Evolutionary conservation across 2,797 vertebrate species (phyloP).

Genomic region (Onychomys torridus): DNA sequence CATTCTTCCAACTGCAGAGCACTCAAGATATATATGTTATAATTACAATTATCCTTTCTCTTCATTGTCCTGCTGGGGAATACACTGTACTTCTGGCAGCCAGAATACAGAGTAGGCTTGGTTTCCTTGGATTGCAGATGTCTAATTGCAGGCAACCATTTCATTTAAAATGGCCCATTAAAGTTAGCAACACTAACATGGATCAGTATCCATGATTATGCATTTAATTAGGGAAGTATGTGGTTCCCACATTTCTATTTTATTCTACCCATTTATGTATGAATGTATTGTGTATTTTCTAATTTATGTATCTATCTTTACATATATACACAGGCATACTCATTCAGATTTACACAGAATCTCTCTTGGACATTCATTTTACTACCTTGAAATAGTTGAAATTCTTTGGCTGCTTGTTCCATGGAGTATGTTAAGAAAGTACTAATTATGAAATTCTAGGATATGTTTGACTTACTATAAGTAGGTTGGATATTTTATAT

Average conservation of each 20-base stretch:
- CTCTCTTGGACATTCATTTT: conserved; percentile 33
- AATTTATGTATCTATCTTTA: not conserved
- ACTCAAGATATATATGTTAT: conserved; percentile 89
- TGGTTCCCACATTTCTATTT: conserved; percentile 65
- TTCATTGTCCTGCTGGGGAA: conserved; percentile 90
- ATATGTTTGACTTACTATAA: conserved; percentile 24
- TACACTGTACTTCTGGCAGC: conserved; percentile 89
- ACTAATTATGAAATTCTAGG: conserved; percentile 64
- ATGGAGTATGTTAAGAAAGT: not conserved
- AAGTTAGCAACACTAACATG: conserved; percentile 87
- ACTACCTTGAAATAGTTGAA: conserved; percentile 67
- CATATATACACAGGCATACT: not conserved
- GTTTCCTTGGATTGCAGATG: conserved; percentile 89
- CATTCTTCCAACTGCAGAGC: conserved; percentile 91
- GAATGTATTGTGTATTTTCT: not conserved
- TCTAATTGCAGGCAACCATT: conserved; percentile 91
- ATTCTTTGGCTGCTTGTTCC: conserved; percentile 39
- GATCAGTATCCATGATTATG: conserved; percentile 88
- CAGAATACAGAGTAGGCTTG: conserved; percentile 85
- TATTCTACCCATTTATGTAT: not conserved
- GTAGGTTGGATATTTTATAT: not conserved
- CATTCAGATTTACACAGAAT: not conserved
- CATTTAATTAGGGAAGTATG: conserved; percentile 88
- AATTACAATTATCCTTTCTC: conserved; percentile 89
- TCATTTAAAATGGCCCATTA: conserved; percentile 91